These are phyloP conservation scores for Pangasius mekongensis DNA, from an alignment of 2,797 vertebrate genomes.

Conservation along the genomic window DNA sequence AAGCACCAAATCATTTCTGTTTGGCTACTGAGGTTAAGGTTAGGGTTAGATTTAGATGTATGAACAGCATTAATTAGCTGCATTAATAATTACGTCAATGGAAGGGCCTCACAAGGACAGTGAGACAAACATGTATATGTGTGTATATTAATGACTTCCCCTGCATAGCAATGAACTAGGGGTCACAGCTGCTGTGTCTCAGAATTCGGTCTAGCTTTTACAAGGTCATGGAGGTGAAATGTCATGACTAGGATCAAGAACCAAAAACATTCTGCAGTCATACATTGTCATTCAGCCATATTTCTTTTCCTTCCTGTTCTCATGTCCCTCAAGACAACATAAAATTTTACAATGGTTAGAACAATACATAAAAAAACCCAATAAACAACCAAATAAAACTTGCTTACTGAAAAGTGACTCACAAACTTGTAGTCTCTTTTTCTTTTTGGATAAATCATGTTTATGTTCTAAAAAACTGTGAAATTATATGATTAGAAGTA, in stretches of 20 bases:
- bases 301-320: background rate
- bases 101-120: background rate
- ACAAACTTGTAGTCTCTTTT: background rate
- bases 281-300: background rate
- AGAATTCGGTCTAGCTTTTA: background rate
- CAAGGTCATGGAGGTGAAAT: conserved; percentile 9
- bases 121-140: background rate
- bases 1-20: background rate
- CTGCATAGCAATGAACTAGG: background rate
- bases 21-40: background rate
- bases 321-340: background rate
- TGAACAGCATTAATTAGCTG: background rate
- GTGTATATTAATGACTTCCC: background rate
- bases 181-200: conserved; percentile 25
- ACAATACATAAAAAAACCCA: background rate
- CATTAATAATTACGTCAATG: background rate
- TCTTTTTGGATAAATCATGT: background rate
- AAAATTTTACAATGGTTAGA: background rate
- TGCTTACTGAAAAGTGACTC: background rate
- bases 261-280: background rate
- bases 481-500: background rate
- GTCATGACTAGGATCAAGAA: background rate
- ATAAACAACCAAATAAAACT: background rate
- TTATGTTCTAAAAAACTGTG: background rate
- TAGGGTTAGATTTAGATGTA: background rate